Evolutionary conservation across 2,888 invertebrate species (phyloP), one percentile per base, ranked within the genome.

Genomic region (Dolichomitus sp.): DNA sequence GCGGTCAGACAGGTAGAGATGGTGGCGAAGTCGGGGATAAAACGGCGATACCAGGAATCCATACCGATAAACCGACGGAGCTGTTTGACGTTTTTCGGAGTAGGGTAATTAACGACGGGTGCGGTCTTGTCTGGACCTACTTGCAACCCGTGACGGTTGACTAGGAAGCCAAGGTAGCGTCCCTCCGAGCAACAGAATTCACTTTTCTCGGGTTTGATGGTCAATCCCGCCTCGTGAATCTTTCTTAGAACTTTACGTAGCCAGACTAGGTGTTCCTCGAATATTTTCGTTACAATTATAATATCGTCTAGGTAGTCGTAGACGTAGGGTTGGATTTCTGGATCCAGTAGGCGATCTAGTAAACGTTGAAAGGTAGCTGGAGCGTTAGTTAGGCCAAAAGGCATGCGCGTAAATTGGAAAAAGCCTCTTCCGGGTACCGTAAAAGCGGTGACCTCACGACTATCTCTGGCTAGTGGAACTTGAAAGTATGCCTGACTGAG

Each of bases 281-380:
- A 86, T 2, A 81, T 84, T 7, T n/a, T 11, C 0, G 75, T 78
- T 0, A 82, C 80, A 2, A 86, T 63, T 0, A 87, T 77, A 0
- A 87, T 83, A 12, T 86, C 87, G 65, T 87, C 85, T 0, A 83
- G 48, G 9, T 86, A 86, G 0, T 70, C 84, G 48, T 85, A 86
- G 0, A 74, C 63, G 33, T 72, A 14, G 0, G 80, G 85, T 9
- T 86, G 79, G 57, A 81, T 45, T 7, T 84, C 82, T 3, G 86
- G 74, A 0, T 88, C 88, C 0, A 90, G 63, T 1, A 91, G 72
- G 5, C 61, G 65, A 37, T 91, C 90, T 0, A 91, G 81, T 7
- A 90, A 57, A 0, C 89, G 75, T 69, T 90, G 90, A 66, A 86
- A 91, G 1, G 90, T 90, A 0, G 90, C 88, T 0, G 90, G 89